These are phyloP conservation scores for Melanostoma mellinum DNA, from an alignment of 2,888 invertebrate genomes.

Conservation along the genomic window DNA sequence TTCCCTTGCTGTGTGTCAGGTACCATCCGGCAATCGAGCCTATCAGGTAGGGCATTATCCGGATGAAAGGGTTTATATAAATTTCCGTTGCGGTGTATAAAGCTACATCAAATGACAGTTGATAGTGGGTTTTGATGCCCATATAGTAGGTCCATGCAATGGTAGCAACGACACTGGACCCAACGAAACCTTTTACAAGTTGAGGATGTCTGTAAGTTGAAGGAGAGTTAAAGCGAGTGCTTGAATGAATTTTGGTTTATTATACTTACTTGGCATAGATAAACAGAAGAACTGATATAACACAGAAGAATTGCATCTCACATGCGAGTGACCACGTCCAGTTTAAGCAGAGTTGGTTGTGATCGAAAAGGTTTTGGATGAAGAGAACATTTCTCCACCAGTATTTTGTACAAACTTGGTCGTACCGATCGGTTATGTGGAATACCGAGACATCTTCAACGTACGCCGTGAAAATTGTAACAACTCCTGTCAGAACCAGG, in stretches of 20 bases:
- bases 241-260: not conserved
- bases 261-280: constrained; percentile 80
- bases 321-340: constrained; percentile 83
- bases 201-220: constrained; percentile 76
- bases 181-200: constrained; percentile 75
- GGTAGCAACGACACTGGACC: constrained; percentile 74
- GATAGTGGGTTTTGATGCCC: constrained; percentile 78
- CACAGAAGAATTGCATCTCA: constrained; percentile 81
- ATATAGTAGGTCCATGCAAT: constrained; percentile 78
- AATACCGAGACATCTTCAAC: constrained; percentile 80
- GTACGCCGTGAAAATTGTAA: constrained; percentile 80
- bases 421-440: constrained; percentile 81
- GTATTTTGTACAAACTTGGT: constrained; percentile 79
- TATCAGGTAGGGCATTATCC: constrained; percentile 83
- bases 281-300: constrained; percentile 79
- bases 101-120: constrained; percentile 80
- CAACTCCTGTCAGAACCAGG: constrained; percentile 78
- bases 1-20: constrained; percentile 78
- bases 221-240: not conserved
- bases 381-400: constrained; percentile 82
- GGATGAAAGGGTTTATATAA: constrained; percentile 83
- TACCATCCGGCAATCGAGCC: constrained; percentile 82
- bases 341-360: constrained; percentile 81
- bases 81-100: constrained; percentile 81
- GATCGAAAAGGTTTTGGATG: constrained; percentile 81